These are phyloP conservation scores for Amphiprion ocellaris DNA, from an alignment of 2,113 vertebrate genomes.

Conservation along the genomic window DNA sequence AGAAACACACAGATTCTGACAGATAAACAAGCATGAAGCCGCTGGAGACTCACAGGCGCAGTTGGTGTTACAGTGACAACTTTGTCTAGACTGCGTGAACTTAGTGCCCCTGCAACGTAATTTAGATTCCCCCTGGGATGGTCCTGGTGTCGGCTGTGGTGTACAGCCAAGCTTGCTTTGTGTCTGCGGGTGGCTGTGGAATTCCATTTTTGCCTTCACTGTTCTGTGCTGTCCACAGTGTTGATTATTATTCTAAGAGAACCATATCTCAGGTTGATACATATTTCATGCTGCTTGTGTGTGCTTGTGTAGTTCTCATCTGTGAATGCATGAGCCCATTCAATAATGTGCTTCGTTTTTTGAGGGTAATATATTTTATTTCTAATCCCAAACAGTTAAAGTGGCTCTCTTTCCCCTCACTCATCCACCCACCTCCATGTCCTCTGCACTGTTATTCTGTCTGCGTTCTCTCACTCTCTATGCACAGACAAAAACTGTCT, in stretches of 20 bases:
- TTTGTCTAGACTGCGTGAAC: constrained; percentile 72
- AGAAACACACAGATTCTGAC: constrained; percentile 53
- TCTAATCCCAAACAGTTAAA: constrained; percentile 62
- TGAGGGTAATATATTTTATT: constrained; percentile 66
- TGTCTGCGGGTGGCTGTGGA: constrained; percentile 39
- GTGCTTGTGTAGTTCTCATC: constrained; percentile 58
- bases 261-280: constrained; percentile 67
- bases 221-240: constrained; percentile 48
- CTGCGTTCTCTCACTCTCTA: constrained; percentile 1
- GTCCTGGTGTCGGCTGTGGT: constrained; percentile 23
- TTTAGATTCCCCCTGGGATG: constrained; percentile 60
- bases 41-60: constrained; percentile 48
- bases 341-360: constrained; percentile 59
- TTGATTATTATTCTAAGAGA: constrained; percentile 74
- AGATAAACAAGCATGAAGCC: constrained; percentile 60
- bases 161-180: constrained; percentile 26
- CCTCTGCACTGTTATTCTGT: constrained; percentile 32
- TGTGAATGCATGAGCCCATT: constrained; percentile 73
- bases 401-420: constrained; percentile 42
- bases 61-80: constrained; percentile 59
- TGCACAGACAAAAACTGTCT: not conserved
- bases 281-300: constrained; percentile 71
- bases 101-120: constrained; percentile 60
- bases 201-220: constrained; percentile 69
- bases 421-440: constrained; percentile 35